A percentile compares a stretch with the other conserved stretches of the same genome.
phyloP scores from a whole-genome alignment of 1,140 invertebrate species.

The Drosophila takahashii region DNA sequence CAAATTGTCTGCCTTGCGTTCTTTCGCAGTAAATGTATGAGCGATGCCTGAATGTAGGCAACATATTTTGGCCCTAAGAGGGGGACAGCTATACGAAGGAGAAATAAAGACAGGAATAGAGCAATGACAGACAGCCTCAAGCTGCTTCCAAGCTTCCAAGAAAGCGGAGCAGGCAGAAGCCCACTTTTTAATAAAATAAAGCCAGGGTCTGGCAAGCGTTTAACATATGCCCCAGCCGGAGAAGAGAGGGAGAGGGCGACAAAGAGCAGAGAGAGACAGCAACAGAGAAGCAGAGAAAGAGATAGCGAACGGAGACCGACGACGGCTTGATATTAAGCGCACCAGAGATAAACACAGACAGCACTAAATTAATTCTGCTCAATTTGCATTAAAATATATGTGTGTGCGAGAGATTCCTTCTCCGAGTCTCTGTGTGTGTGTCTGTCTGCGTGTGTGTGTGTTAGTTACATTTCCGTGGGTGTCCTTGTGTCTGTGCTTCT shows the following conservation, averaged over 20 bases:
- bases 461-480: constrained; percentile 71
- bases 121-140: constrained; percentile 71
- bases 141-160: constrained; percentile 58
- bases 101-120: constrained; percentile 18
- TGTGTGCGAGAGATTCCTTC: constrained; percentile 26
- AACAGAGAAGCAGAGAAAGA: neutral
- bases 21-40: constrained; percentile 49
- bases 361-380: constrained; percentile 84
- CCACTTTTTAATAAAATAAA: constrained; percentile 77
- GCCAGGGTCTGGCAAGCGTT: constrained; percentile 64
- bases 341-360: constrained; percentile 76
- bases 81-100: neutral
- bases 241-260: constrained; percentile 9
- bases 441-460: constrained; percentile 24
- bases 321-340: constrained; percentile 78
- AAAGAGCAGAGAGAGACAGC: constrained; percentile 1
- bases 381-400: constrained; percentile 83
- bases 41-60: constrained; percentile 65
- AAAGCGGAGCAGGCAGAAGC: constrained; percentile 46
- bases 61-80: constrained; percentile 45
- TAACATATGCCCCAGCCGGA: constrained; percentile 70
- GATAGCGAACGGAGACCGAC: constrained; percentile 43
- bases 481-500: constrained; percentile 13
- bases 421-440: constrained; percentile 15
- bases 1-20: constrained; percentile 41